phyloP scores from a whole-genome alignment of 2,797 vertebrate species.

The Enteromius paludinosus region DNA sequence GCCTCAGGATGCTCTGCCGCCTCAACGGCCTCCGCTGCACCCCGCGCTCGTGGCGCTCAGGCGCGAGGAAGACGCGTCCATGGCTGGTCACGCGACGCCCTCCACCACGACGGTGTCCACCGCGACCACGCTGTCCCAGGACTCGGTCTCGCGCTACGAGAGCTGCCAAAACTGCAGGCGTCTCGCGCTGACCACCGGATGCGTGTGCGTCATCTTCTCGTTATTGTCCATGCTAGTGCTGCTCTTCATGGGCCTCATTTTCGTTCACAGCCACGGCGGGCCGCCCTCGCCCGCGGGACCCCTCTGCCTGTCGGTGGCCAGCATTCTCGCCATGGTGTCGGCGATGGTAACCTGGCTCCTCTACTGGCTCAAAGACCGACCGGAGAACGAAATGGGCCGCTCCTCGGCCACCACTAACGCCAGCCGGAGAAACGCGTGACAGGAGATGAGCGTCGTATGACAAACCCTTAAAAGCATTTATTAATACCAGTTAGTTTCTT shows the following conservation, averaged over 20 bases:
- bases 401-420: conserved; percentile 73
- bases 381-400: conserved; percentile 80
- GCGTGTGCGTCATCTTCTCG: conserved; percentile 93
- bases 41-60: conserved; percentile 76
- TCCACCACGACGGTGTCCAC: conserved; percentile 79
- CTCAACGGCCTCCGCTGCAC: conserved; percentile 80
- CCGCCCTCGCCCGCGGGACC: conserved; percentile 89
- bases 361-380: conserved; percentile 93
- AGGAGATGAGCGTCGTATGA: conserved; percentile 25
- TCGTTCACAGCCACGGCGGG: conserved; percentile 90
- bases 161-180: conserved; percentile 91
- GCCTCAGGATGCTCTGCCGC: conserved; percentile 87
- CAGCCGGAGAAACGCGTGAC: conserved; percentile 79
- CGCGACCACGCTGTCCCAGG: conserved; percentile 82
- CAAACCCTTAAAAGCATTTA: conserved; percentile 8
- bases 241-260: conserved; percentile 94
- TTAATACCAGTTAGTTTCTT: neutral
- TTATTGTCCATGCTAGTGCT: conserved; percentile 93
- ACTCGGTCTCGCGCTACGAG: conserved; percentile 82
- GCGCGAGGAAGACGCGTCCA: conserved; percentile 74
- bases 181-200: conserved; percentile 89
- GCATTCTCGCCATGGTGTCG: conserved; percentile 92
- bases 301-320: conserved; percentile 91
- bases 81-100: conserved; percentile 70
- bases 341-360: conserved; percentile 93